These are phyloP conservation scores for Gobionotothen gibberifrons DNA, from an alignment of 2,797 vertebrate species.

Conservation along the genomic window DNA sequence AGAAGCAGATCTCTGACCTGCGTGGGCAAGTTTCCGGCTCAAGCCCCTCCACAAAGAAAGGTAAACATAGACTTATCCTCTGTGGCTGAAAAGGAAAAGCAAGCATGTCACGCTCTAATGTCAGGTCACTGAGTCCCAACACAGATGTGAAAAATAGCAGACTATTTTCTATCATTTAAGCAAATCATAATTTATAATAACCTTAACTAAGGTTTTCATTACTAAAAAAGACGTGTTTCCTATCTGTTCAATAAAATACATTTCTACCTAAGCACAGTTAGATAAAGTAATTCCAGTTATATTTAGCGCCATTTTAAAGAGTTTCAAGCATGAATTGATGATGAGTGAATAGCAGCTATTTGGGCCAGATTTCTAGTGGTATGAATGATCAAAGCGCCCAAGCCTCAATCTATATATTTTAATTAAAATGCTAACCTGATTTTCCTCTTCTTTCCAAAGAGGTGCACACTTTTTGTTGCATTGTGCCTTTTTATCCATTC, in stretches of 20 bases:
- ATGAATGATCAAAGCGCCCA: no score
- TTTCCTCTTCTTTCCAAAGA: neutral
- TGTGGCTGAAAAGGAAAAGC: neutral
- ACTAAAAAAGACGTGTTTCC: no score
- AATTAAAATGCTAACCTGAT: neutral
- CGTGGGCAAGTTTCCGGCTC: conserved; percentile 58
- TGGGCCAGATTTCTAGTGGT: no score
- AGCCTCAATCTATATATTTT: neutral
- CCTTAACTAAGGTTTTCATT: no score
- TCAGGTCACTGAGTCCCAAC: neutral
- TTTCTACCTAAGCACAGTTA: no score
- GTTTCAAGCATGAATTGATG: no score
- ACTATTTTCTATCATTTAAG: no score
- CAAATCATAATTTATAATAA: no score
- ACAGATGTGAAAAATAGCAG: neutral
- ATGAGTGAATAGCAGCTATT: no score
- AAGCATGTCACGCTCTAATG: neutral
- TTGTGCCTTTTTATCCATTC: neutral
- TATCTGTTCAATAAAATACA: no score
- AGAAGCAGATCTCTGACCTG: conserved; percentile 66
- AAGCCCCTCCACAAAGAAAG: conserved; percentile 43
- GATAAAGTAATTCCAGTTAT: no score
- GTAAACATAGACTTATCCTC: conserved; percentile 42
- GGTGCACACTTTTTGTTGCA: neutral
- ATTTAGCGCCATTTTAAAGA: no score